Conservation (phyloP, 2,797 vertebrate species). For the Takifugu rubripes region DNA sequence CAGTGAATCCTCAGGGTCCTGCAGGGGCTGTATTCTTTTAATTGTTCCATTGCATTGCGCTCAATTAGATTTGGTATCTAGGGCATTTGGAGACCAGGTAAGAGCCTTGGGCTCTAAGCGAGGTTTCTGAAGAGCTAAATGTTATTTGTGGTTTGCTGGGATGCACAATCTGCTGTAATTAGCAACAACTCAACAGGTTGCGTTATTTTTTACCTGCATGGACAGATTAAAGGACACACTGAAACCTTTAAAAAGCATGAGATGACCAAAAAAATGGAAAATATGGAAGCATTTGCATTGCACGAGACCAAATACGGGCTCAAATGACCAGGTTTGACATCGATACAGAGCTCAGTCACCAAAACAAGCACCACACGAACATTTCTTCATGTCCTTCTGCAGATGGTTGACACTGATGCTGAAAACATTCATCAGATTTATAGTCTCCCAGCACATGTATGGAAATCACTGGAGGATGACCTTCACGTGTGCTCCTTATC, state of each 20-base stretch:
- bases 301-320: too few relatives aligned
- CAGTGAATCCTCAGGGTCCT: not conserved
- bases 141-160: not conserved
- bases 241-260: too few relatives aligned
- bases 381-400: conserved; percentile 15
- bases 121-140: not conserved
- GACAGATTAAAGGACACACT: too few relatives aligned
- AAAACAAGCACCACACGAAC: conserved; percentile 1
- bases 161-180: not conserved
- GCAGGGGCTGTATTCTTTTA: not conserved
- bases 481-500: conserved; percentile 58
- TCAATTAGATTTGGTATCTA: not conserved
- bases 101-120: not conserved
- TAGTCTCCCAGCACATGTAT: conserved; percentile 24
- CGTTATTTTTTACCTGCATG: too few relatives aligned
- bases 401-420: conserved; percentile 21
- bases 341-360: conserved; percentile 1
- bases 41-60: not conserved
- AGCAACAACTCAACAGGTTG: too few relatives aligned
- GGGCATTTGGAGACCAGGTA: not conserved
- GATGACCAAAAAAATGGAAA: too few relatives aligned
- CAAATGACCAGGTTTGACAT: not conserved
- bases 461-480: conserved; percentile 46
- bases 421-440: conserved; percentile 28
- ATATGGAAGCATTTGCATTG: too few relatives aligned